Evolutionary conservation across 2,888 invertebrate species (phyloP).

Genomic region (Meta bourneti): DNA sequence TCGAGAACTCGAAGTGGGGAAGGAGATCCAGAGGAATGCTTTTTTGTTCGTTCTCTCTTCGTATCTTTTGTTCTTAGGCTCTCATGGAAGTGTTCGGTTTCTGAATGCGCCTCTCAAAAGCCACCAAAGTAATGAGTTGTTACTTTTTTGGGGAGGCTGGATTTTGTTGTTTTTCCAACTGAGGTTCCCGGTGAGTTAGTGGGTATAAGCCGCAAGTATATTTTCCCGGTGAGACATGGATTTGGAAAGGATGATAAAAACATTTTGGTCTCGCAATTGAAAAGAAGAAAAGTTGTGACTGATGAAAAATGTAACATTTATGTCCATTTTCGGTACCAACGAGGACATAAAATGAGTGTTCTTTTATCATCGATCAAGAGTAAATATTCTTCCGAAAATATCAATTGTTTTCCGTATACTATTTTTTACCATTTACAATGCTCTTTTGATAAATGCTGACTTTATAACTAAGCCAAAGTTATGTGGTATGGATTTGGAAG

Average conservation of each 20-base stretch:
- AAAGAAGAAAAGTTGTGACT: neutral
- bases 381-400: too few species aligned
- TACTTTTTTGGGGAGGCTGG: neutral
- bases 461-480: too few species aligned
- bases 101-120: neutral
- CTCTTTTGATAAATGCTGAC: too few species aligned
- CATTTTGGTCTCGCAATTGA: neutral
- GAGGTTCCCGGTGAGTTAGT: too few species aligned
- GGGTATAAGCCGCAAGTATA: too few species aligned
- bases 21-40: neutral
- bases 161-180: too few species aligned
- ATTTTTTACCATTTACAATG: too few species aligned
- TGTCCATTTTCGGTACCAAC: neutral
- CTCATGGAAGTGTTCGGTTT: slow-evolving; percentile 2
- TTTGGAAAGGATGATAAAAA: neutral
- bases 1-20: neutral
- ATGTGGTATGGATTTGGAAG: too few species aligned
- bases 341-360: neutral
- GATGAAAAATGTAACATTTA: neutral
- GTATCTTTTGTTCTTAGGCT: too few species aligned
- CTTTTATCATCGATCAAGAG: too few species aligned
- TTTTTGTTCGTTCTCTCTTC: neutral
- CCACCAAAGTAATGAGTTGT: slow-evolving; percentile 10
- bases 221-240: neutral
- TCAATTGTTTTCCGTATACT: too few species aligned